Base-by-base conservation (phyloP, 2,113 vertebrate genomes). In the Leucosticte australis region DNA sequence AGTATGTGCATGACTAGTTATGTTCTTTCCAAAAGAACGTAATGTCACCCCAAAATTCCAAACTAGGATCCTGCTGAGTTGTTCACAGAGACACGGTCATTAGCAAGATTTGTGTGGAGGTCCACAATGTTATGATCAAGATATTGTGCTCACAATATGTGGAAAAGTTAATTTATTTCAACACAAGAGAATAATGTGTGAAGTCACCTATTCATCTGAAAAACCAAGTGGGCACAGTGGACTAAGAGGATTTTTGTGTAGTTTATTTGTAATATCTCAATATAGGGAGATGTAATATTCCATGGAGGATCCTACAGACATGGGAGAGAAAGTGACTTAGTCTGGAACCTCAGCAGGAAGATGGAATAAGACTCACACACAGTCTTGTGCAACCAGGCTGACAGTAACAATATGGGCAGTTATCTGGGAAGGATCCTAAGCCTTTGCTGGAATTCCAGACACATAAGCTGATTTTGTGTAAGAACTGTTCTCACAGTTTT, bases 251-350 rank as follows among this genome's bases (percentile, higher is more conserved):
- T 2, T 57, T 92, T 4, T 35, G 7, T 3, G 1, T 53, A 42
- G 20, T 11, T 76, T 81, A 14, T 82, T 15, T 87, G 78, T 71
- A 78, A 31, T 64, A 14, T 63, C 13, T 35, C 41, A 23, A 1
- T 37, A n/a, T 2, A n/a, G 9, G 10, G 26, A 90, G 18, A n/a
- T 47, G 11, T 16, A 75, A 21, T 67, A 64, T 15, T 83, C 14
- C 26, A 63, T 30, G 14, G 11, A 39, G 10, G 18, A 70, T 85
- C 23, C 2, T 4, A 23, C 7, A 10, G 65, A 69, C 16, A 18
- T 0, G 0, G 16, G 35, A 57, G 33, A 57, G 69, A 82, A 90
- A 75, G 13, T 1, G 0, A 11, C 23, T 41, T 74, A 18, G 13
- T 49, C 16, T 84, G 28, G 21, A 78, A 30, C 15, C 17, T 74